Conservation (phyloP, 2,113 vertebrate species). For the Pteruthius melanotis region DNA sequence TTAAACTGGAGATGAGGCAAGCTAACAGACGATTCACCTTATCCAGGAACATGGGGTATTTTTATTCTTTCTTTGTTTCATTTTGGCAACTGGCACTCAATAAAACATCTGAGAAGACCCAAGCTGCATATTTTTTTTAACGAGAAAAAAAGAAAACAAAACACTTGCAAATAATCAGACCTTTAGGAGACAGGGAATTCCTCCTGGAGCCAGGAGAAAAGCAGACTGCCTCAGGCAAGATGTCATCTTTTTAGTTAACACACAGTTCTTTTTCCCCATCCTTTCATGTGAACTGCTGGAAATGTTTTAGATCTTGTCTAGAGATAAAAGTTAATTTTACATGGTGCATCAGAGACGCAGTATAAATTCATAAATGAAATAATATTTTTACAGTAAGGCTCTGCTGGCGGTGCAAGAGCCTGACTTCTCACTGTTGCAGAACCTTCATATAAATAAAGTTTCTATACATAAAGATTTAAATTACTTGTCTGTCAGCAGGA, state of each 20-base stretch:
- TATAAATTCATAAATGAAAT: slow-evolving; percentile 3
- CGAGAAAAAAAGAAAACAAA: not conserved
- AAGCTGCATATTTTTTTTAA: not conserved
- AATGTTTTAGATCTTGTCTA: slow-evolving; percentile 53
- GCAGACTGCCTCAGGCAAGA: slow-evolving; percentile 34
- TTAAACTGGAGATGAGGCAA: slow-evolving; percentile 19
- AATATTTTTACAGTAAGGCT: not conserved
- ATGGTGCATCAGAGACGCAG: not conserved
- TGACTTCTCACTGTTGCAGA: not conserved
- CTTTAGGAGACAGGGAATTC: slow-evolving; percentile 27
- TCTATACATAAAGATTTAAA: not conserved
- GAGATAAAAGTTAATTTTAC: slow-evolving; percentile 61
- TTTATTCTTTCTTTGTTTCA: not conserved
- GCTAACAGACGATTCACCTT: slow-evolving; percentile 15
- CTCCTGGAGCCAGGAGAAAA: slow-evolving; percentile 21
- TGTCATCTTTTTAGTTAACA: slow-evolving; percentile 62
- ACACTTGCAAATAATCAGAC: not conserved
- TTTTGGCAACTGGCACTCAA: slow-evolving; percentile 30
- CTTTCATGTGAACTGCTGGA: slow-evolving; percentile 55
- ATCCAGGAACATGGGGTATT: not conserved
- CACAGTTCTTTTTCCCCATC: not conserved
- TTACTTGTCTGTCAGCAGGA: not conserved
- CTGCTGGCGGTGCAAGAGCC: not conserved
- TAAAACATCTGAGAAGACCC: not conserved
- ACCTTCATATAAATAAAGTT: not conserved